Evolutionary conservation across 1,140 invertebrate genomes (phyloP), one percentile per base, ranked within the genome.

Genomic region (Sitodiplosis mosellana): DNA sequence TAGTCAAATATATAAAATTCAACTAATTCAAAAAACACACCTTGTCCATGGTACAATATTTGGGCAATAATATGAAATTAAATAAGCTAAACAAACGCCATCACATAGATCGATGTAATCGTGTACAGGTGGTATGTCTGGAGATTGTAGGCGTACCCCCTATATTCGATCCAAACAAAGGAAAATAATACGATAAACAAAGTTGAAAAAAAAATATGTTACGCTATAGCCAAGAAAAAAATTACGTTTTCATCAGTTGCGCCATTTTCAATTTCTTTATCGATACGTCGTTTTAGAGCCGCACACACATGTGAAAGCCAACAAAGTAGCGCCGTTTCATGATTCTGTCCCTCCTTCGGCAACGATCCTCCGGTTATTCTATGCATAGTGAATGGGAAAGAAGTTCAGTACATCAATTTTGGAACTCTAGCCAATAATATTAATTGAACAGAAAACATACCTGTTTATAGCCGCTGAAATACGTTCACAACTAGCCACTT

Each of bases 41-140:
- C n/a, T n/a, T 47, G 70, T 72, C 71, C 87, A 81, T 41, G 80
- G 77, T 50, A 97, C 64, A 55, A 84, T 81, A 51, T 87, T 78
- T 3, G 91, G 89, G 63, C 90, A 93, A 69, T 98, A 98, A 67
- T 90, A 94, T 27, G 88, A 83, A 47, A 96, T 74, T 14, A 97
- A 73, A 14, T 85, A 80, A 44, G 87, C 87, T 48, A 98, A 67
- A 43, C 83, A 86, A 37, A 89, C 85, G 46, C 93, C 93, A 66
- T 96, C 91, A 68, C 87, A 88, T 34, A 96, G 68, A 57, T 92
- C 87, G 56, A 78, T 60, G 53, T 60, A 63, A 52, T 64, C 61
- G 6, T 57, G 59, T 6, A 64, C 58, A 41, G 60, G 58, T 44
- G 62, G 61, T 52, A 64, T 59, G 27, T 64, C 60, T 33, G 61